These are phyloP conservation scores for Chirona hameri DNA, from an alignment of 2,888 invertebrate genomes.

Conservation along the genomic window DNA sequence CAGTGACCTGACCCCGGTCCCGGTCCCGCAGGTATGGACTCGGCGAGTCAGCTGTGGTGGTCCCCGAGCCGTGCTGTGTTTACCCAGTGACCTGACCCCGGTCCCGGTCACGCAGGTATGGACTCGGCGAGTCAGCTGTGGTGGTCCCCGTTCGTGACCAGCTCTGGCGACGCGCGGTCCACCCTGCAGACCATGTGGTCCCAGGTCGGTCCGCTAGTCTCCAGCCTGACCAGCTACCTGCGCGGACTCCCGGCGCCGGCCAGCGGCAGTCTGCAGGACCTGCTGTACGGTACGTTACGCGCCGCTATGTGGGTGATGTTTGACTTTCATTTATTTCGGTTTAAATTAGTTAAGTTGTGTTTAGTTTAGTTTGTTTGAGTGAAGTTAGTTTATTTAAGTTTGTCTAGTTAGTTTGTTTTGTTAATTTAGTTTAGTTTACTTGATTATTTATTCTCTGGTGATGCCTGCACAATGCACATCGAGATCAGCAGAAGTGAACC, in stretches of 20 bases:
- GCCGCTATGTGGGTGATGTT: background rate
- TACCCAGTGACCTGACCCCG: too few relatives aligned
- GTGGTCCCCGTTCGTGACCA: background rate
- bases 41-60: background rate
- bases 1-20: background rate
- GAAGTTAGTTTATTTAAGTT: too few relatives aligned
- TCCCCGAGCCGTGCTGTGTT: background rate
- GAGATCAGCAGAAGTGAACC: too few relatives aligned
- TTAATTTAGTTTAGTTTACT: too few relatives aligned
- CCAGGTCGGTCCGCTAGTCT: background rate
- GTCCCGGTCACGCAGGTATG: background rate
- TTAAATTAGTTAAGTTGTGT: too few relatives aligned
- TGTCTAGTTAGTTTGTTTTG: too few relatives aligned
- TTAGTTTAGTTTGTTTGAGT: too few relatives aligned
- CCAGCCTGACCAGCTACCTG: background rate
- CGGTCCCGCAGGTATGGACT: background rate
- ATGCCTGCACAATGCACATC: too few relatives aligned
- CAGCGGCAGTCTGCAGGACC: background rate
- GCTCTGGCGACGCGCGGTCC: background rate
- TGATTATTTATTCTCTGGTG: too few relatives aligned
- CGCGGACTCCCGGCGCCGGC: background rate
- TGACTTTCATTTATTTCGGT: too few relatives aligned
- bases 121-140: background rate
- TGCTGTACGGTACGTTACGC: background rate
- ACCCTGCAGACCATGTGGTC: conserved; percentile 2